Conservation (phyloP, 2,888 invertebrate species). For the Erebia ligea region DNA sequence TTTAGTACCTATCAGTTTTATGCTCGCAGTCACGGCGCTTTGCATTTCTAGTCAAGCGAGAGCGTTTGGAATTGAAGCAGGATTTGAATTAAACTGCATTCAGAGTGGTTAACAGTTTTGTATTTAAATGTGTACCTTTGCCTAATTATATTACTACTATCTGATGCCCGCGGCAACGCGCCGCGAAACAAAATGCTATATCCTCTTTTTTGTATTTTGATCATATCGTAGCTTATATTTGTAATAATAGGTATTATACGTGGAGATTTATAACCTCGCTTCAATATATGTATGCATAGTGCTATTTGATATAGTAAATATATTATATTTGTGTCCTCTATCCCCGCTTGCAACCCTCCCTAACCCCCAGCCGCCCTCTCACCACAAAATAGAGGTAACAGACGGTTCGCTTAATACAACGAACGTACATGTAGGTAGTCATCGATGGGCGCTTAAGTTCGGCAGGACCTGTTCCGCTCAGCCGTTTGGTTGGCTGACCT, state of each 20-base stretch:
- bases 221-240: conserved; percentile 34
- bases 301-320: conserved; percentile 25
- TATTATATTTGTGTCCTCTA: conserved; percentile 19
- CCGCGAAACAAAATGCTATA: conserved; percentile 28
- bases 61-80: conserved; percentile 34
- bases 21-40: conserved; percentile 36
- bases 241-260: conserved; percentile 31
- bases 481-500: no score
- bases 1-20: background rate
- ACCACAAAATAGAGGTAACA: background rate
- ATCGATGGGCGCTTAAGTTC: no score
- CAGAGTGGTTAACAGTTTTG: conserved; percentile 51
- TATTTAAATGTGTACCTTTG: conserved; percentile 43
- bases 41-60: conserved; percentile 46
- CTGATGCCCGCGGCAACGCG: no score
- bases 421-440: no score
- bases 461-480: no score
- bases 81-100: conserved; percentile 51
- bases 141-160: conserved; percentile 39
- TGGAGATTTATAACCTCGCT: conserved; percentile 35
- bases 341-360: conserved; percentile 20
- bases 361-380: conserved; percentile 38
- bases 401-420: no score
- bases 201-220: conserved; percentile 32
- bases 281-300: conserved; percentile 33